These are phyloP conservation scores for Kryptolebias marmoratus DNA, from an alignment of 2,113 vertebrate species.

Conservation along the genomic window DNA sequence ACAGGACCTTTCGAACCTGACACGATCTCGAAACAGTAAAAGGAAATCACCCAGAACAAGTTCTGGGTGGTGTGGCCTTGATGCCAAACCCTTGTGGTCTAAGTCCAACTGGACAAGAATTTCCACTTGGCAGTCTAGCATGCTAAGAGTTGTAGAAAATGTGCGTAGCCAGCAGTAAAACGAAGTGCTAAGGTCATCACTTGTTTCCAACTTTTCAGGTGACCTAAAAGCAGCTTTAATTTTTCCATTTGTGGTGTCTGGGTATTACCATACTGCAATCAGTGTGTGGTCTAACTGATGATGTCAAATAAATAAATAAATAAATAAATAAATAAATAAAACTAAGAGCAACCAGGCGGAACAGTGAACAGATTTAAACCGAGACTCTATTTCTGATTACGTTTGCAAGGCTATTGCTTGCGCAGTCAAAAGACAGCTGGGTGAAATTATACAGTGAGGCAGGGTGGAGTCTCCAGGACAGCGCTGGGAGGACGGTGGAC, in stretches of 20 bases:
- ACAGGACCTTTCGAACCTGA: not conserved
- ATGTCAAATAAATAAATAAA: not conserved
- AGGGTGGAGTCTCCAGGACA: constrained; percentile 55
- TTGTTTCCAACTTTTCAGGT: constrained; percentile 17
- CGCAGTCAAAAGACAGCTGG: constrained; percentile 64
- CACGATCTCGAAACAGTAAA: not conserved
- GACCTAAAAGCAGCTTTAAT: constrained; percentile 5
- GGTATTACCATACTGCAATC: constrained; percentile 12
- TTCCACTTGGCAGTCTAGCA: constrained; percentile 60
- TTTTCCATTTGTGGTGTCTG: not conserved
- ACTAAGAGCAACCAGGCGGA: constrained; percentile 32
- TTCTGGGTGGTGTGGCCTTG: not conserved
- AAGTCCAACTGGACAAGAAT: constrained; percentile 49
- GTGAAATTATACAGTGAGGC: constrained; percentile 63
- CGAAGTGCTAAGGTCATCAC: constrained; percentile 18
- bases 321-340: not conserved
- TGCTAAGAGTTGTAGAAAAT: constrained; percentile 42
- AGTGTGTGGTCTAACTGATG: constrained; percentile 10
- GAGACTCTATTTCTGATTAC: constrained; percentile 52
- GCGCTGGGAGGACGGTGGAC: not conserved
- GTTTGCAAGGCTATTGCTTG: constrained; percentile 49
- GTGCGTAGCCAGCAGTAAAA: constrained; percentile 5
- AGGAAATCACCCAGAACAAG: not conserved
- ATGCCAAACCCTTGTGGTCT: not conserved
- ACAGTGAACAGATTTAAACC: constrained; percentile 9